Base-by-base conservation (phyloP, 2,113 vertebrate species). In the Dasyornis broadbenti region DNA sequence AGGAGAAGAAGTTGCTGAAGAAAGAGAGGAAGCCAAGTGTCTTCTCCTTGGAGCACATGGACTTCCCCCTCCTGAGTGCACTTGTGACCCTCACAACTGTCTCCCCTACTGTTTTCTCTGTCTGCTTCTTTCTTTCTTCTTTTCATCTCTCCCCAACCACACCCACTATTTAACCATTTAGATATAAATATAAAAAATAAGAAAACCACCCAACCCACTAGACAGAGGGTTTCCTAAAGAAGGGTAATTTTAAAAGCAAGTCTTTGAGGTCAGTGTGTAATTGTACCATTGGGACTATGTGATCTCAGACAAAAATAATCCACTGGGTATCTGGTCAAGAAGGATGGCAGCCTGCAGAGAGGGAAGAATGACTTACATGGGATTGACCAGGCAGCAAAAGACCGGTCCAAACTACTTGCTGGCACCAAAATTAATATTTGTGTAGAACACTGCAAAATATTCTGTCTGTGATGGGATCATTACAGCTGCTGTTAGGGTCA, bases 211-310 rank as follows among this genome's bases (percentile, higher is more conserved):
- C 92, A 98, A 97, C 96, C 98, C 98, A 98, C 97, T 97, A 98
- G 98, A 98, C 97, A 98, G 98, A 98, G 98, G 98, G 97, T 98
- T 98, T 97, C 95, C 97, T 97, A 85, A 95, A 97, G 95, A 96
- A 97, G 97, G 97, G 96, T 98, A 98, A 98, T 98, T 98, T 98
- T 97, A 97, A 98, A 97, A 97, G 97, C 94, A 94, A 98, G 97
- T 92, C 97, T 96, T 98, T 98, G 98, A 98, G 98, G 98, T 98
- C 96, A 97, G 96, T 10, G 15, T 96, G 94, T 98, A 98, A 98
- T 98, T 98, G 98, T 95, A 98, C 94, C 95, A 95, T 97, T 97
- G 96, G 82, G 91, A 91, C 92, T 97, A 27, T 94, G 97, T 83
- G 95, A 98, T 96, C 96, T 97, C 95, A 97, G 98, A 97, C 96